These are phyloP conservation scores for Zosterops japonicus DNA, from an alignment of 2,113 vertebrate species.

Conservation along the genomic window DNA sequence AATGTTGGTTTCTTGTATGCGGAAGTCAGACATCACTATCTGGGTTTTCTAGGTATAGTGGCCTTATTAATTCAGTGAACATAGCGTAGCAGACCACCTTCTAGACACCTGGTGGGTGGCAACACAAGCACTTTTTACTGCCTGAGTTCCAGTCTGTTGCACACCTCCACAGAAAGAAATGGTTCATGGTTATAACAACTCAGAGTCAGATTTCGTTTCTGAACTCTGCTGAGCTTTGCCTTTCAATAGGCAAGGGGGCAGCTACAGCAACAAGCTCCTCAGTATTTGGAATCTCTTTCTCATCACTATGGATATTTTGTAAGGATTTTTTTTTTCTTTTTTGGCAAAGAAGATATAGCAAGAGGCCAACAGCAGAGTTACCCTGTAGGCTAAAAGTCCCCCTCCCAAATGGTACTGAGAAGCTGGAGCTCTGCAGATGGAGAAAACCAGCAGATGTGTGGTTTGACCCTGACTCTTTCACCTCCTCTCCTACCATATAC, in stretches of 20 bases:
- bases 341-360: not conserved
- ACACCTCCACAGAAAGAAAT: constrained; percentile 24
- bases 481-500: not conserved
- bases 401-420: not conserved
- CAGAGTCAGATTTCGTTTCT: constrained; percentile 6
- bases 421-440: not conserved
- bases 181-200: constrained; percentile 31
- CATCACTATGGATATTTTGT: not conserved
- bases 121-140: not conserved
- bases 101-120: constrained; percentile 43
- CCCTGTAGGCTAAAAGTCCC: not conserved
- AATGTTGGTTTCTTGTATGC: not conserved
- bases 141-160: constrained; percentile 38
- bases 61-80: not conserved
- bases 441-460: not conserved
- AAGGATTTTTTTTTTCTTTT: not conserved
- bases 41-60: not conserved
- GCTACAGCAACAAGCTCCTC: not conserved
- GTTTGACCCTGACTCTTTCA: not conserved
- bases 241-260: not conserved
- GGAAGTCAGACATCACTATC: not conserved
- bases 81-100: not conserved
- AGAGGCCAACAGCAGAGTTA: not conserved
- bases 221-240: constrained; percentile 6
- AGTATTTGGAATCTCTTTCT: constrained; percentile 1